A percentile compares a stretch with the other conserved stretches of the same genome.
Evolutionary conservation across 2,888 invertebrate genomes (phyloP).

Genomic region (Thumatha senex): DNA sequence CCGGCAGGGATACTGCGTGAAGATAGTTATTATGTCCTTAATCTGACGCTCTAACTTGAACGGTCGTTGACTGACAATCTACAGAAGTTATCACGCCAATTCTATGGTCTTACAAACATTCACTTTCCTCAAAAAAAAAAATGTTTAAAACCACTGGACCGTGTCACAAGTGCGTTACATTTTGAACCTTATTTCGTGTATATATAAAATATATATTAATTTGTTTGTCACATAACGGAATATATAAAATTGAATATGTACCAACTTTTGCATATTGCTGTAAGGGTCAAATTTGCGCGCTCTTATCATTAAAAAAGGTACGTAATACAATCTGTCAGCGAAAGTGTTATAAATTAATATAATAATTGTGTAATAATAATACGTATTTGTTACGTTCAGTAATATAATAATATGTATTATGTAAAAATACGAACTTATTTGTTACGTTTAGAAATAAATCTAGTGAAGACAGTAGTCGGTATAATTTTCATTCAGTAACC

Average conservation of each 20-base stretch:
- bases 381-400: too few relatives aligned
- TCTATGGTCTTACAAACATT: neutral
- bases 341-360: too few relatives aligned
- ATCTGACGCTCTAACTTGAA: neutral
- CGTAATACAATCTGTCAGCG: too few relatives aligned
- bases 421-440: neutral
- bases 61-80: neutral
- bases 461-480: neutral
- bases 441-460: neutral
- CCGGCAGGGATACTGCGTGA: too few relatives aligned
- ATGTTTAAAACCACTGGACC: constrained; percentile 1
- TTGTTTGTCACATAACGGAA: neutral
- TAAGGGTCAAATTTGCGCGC: neutral
- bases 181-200: neutral
- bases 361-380: neutral
- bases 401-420: too few relatives aligned
- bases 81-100: neutral
- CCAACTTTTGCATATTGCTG: neutral
- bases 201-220: neutral
- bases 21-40: too few relatives aligned
- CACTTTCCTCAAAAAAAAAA: neutral
- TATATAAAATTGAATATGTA: neutral
- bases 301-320: too few relatives aligned
- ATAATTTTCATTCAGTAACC: neutral
- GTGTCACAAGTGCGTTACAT: neutral